Base-by-base conservation (phyloP, 2,113 vertebrate genomes). In the Diadophis punctatus region DNA sequence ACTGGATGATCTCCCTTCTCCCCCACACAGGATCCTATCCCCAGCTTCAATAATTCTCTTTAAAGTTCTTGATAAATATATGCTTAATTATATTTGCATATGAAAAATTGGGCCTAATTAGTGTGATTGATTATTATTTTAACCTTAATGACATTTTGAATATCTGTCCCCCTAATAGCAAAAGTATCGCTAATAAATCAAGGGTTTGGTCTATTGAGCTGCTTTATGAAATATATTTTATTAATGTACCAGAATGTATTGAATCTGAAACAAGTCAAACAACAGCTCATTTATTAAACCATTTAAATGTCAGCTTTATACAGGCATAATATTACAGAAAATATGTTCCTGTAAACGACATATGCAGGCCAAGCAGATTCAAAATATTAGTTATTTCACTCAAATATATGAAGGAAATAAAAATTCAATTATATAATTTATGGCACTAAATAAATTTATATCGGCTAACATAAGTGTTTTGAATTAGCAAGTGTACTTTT, bases 51-150 rank as follows among this genome's bases (percentile, higher is more conserved):
- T 97, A 96, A 97, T 97, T 98, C 97, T 95, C 97, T 97, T 97
- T 97, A 97, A 98, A 97, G 97, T 98, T 98, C 96, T 34, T 46
- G 96, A 97, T 97, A 97, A 97, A 96, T 97, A 96, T 97, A 97
- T 97, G 97, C 97, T 98, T 98, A 98, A 98, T 98, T 98, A 97
- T 98, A 98, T 98, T 98, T 98, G 97, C 97, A 98, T 98, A 98
- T 97, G 97, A 98, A 98, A 97, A 98, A 97, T 98, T 97, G 96
- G 95, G 91, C 91, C 97, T 98, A 98, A 98, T 98, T 98, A 98
- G 97, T 97, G 97, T 98, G 98, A 98, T 98, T 98, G 98, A 98
- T 98, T 98, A 97, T 98, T 98, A 97, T 98, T 98, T 98, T 98
- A 98, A 98, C 98, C 97, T 96, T 98, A 97, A 98, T 97, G 97